Conservation (phyloP, 2,113 vertebrate species). For the Hemibagrus wyckioides region DNA sequence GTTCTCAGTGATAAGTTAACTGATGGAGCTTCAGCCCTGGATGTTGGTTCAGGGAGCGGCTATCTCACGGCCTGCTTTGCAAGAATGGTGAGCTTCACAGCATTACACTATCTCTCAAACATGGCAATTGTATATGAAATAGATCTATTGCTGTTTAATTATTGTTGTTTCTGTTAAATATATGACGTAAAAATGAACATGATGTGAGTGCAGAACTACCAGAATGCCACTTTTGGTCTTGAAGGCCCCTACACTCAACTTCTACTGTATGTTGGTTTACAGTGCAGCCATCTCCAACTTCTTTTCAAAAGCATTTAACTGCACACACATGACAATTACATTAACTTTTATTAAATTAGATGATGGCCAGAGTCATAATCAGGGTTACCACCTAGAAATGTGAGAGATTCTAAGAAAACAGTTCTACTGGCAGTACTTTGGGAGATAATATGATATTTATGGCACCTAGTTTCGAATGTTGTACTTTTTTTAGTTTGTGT, state of each 20-base stretch:
- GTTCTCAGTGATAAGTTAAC: slow-evolving; percentile 82
- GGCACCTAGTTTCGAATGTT: background rate
- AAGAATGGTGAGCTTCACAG: slow-evolving; percentile 81
- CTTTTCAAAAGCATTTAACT: background rate
- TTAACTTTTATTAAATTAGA: background rate
- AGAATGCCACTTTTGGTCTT: background rate
- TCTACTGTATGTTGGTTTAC: background rate
- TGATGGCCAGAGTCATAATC: background rate
- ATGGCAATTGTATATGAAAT: background rate
- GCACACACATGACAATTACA: background rate
- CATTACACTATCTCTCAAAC: background rate
- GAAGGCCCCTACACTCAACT: background rate
- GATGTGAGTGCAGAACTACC: background rate
- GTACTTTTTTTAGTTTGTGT: background rate
- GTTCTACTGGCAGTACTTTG: background rate
- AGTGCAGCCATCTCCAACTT: background rate
- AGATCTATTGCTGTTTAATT: background rate
- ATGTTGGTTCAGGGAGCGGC: slow-evolving; percentile 91
- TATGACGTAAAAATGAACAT: background rate
- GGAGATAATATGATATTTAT: background rate
- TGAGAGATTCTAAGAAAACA: background rate
- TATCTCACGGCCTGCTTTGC: slow-evolving; percentile 89
- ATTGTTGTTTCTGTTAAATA: background rate
- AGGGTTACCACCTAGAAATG: background rate
- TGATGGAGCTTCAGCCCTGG: slow-evolving; percentile 82